Evolutionary conservation across 2,113 vertebrate species (phyloP).

Genomic region (Psammodynastes pulverulentus): DNA sequence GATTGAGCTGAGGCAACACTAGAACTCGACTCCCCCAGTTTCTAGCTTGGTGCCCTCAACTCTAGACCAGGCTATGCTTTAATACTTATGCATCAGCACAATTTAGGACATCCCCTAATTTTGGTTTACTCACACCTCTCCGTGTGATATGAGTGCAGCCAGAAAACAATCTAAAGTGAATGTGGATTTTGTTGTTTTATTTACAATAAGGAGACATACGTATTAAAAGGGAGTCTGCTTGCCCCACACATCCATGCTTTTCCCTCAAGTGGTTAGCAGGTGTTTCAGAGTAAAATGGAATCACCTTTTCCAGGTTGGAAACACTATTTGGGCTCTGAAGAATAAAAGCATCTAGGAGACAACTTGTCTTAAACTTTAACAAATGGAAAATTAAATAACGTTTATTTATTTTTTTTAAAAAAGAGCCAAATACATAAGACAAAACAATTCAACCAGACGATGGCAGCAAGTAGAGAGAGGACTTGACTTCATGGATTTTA

Average conservation of each 20-base stretch:
- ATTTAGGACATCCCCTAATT: not conserved
- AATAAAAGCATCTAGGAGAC: not conserved
- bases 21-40: not conserved
- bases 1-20: not conserved
- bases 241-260: not conserved
- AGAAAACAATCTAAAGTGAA: not conserved
- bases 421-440: not conserved
- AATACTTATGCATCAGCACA: not conserved
- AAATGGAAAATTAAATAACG: not conserved
- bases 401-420: not conserved
- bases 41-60: not conserved
- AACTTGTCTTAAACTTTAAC: not conserved
- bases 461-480: not conserved
- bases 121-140: not conserved
- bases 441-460: not conserved
- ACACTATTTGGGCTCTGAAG: not conserved
- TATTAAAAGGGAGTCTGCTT: not conserved
- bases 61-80: not conserved
- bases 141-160: not conserved
- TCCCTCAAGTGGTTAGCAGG: not conserved
- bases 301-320: not conserved
- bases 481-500: not conserved
- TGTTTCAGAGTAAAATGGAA: not conserved
- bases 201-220: not conserved
- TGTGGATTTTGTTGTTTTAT: not conserved